A percentile compares a stretch with the other conserved stretches of the same genome.
These are phyloP conservation scores for Lerista edwardsae DNA, from an alignment of 2,797 vertebrate genomes.

Conservation along the genomic window DNA sequence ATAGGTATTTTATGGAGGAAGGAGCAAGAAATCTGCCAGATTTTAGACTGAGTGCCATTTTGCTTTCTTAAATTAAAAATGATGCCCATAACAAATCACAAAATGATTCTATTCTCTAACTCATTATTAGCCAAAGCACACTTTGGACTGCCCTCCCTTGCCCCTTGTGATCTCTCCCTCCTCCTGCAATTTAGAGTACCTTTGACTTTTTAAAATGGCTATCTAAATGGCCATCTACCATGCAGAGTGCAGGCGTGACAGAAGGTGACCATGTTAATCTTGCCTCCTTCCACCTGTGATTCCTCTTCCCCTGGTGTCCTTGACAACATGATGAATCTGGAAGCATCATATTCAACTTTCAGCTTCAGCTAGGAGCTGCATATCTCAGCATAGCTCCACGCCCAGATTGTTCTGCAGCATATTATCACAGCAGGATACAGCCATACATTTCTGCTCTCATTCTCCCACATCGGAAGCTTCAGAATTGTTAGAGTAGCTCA, in stretches of 20 bases:
- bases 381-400: neutral
- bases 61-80: neutral
- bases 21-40: neutral
- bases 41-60: neutral
- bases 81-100: neutral
- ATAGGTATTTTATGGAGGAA: neutral
- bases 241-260: neutral
- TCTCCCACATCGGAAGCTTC: neutral
- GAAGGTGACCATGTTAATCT: neutral
- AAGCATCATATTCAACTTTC: neutral
- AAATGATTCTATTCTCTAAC: neutral
- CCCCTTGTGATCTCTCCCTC: neutral
- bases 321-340: neutral
- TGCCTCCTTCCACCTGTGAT: neutral
- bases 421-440: neutral
- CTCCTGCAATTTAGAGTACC: neutral
- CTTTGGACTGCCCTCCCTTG: neutral
- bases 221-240: too few relatives aligned
- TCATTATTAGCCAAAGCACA: neutral
- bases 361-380: neutral
- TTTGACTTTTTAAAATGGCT: too few relatives aligned
- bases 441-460: neutral
- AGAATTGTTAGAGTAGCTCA: neutral
- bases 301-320: neutral
- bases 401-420: neutral